Evolutionary conservation across 2,113 vertebrate genomes (phyloP).

Genomic region (Elanoides forficatus): DNA sequence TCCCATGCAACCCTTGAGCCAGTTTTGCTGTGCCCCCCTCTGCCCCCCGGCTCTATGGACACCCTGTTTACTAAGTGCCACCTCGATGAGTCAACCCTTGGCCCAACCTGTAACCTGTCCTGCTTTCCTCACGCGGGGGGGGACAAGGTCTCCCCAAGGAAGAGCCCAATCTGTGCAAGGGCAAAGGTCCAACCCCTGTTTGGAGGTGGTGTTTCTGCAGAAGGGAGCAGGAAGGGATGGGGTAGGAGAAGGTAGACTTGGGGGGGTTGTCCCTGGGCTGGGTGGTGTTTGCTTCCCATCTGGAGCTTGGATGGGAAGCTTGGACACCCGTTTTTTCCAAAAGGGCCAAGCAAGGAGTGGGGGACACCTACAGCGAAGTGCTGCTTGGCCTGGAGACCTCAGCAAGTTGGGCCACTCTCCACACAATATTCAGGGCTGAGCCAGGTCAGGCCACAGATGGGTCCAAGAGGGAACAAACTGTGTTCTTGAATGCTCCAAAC

Average conservation of each 20-base stretch:
- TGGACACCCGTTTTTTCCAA: fast-evolving
- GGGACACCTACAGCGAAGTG: neutral
- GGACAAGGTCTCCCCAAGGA: too few relatives aligned
- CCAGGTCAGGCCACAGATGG: neutral
- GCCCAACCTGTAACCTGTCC: neutral
- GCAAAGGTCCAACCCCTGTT: neutral
- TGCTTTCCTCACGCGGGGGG: neutral
- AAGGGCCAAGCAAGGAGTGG: neutral
- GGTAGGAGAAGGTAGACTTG: neutral
- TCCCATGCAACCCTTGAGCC: neutral
- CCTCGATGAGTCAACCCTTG: fast-evolving
- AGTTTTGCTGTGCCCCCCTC: neutral
- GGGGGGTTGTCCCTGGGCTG: neutral
- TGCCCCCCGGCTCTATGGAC: neutral
- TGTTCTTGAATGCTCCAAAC: neutral
- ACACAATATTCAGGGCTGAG: neutral
- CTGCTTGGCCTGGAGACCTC: neutral
- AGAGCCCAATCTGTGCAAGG: neutral
- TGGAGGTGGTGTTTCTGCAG: neutral
- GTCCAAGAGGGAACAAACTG: neutral
- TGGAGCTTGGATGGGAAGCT: neutral
- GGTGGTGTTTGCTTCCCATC: neutral
- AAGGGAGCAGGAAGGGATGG: neutral
- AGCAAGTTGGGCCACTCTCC: neutral
- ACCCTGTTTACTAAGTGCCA: neutral